phyloP scores from a whole-genome alignment of 2,888 invertebrate genomes.

The Polydesmus complanatus region DNA sequence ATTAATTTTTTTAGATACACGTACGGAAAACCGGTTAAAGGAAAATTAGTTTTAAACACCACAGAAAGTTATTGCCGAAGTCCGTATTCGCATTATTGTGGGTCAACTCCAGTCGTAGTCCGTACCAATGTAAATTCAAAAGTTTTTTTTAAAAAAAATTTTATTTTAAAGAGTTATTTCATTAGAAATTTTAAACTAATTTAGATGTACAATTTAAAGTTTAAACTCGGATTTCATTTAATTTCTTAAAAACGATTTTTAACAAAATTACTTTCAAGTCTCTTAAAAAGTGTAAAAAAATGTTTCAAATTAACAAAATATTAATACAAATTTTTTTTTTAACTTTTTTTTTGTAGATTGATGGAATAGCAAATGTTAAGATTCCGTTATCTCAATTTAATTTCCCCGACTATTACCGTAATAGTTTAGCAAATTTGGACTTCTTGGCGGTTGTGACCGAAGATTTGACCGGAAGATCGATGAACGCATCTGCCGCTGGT shows the following conservation, averaged over 20 bases:
- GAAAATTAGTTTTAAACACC: slow-evolving; percentile 10
- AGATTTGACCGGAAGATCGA: slow-evolving; percentile 30
- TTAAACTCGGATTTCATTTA: not conserved
- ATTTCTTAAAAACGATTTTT: no score
- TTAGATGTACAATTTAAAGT: not conserved
- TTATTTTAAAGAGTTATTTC: not conserved
- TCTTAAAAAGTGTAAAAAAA: no score
- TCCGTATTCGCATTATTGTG: slow-evolving; percentile 5
- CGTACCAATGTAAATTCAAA: slow-evolving; percentile 2
- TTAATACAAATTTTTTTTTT: no score
- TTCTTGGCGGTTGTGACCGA: slow-evolving; percentile 36
- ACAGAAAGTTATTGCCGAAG: slow-evolving; percentile 13
- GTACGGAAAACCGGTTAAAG: slow-evolving; percentile 20
- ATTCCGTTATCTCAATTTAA: slow-evolving; percentile 14
- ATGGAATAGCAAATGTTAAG: slow-evolving; percentile 15
- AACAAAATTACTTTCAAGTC: no score
- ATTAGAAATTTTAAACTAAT: not conserved
- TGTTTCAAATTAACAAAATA: no score
- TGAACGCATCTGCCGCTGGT: slow-evolving; percentile 23
- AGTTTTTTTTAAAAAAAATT: not conserved
- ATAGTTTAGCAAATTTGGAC: slow-evolving; percentile 25
- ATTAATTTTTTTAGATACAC: slow-evolving; percentile 20
- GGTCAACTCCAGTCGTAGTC: slow-evolving; percentile 7
- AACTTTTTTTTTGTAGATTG: slow-evolving; percentile 11
- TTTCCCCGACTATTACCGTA: slow-evolving; percentile 19